Conservation (phyloP, 2,113 vertebrate species). For the Anolis carolinensis region DNA sequence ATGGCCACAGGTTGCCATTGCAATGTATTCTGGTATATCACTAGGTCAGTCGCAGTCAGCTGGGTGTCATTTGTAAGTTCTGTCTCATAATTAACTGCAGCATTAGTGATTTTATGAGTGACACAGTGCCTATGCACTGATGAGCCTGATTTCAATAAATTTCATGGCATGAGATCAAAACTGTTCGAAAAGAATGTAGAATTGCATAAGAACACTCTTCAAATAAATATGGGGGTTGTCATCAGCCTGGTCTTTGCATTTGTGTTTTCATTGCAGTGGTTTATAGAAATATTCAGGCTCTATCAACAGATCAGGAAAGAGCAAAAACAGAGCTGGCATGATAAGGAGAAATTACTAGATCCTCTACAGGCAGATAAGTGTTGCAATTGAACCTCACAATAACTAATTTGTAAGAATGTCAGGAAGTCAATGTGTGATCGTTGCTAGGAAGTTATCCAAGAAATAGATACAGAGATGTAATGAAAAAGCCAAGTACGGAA, state of each 20-base stretch:
- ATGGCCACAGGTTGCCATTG: slow-evolving; percentile 31
- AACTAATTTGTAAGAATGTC: background rate
- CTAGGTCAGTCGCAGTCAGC: slow-evolving; percentile 21
- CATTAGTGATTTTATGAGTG: slow-evolving; percentile 33
- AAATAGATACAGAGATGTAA: background rate
- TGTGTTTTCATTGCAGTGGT: background rate
- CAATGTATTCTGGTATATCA: slow-evolving; percentile 37
- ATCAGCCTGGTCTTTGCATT: background rate
- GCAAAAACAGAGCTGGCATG: background rate
- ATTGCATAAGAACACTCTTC: slow-evolving; percentile 9
- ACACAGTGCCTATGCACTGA: slow-evolving; percentile 20
- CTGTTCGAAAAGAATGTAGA: slow-evolving; percentile 15
- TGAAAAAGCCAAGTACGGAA: background rate
- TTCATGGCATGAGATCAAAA: slow-evolving; percentile 23
- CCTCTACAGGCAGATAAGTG: background rate
- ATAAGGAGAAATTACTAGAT: background rate
- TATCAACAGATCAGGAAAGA: background rate
- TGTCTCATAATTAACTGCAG: slow-evolving; percentile 10
- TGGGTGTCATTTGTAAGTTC: slow-evolving; percentile 25
- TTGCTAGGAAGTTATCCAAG: background rate
- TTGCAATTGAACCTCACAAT: background rate
- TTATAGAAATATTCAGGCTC: background rate
- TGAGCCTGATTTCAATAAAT: slow-evolving; percentile 21
- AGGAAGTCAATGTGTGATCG: background rate
- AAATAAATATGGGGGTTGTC: background rate